A percentile compares a stretch with the other conserved stretches of the same genome.
phyloP scores from a whole-genome alignment of 2,797 vertebrate species.

The Melanotaenia nigrans region DNA sequence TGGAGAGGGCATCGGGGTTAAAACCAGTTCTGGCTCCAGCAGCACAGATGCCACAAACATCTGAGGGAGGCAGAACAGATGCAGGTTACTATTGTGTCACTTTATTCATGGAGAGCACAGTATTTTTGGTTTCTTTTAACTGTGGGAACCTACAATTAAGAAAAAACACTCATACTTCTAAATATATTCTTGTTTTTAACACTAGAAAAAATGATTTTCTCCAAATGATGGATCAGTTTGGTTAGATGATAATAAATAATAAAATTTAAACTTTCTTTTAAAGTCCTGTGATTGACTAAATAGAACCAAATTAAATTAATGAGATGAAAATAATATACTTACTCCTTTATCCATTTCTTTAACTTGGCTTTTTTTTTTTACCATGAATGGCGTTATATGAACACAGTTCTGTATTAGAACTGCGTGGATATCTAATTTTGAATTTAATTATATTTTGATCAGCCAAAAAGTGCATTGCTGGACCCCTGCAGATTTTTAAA shows the following conservation, averaged over 20 bases:
- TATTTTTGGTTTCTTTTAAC: slow-evolving; percentile 3
- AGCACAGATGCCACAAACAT: slow-evolving; percentile 94
- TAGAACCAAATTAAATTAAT: no score
- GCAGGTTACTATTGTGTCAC: slow-evolving; percentile 25
- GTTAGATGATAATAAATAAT: neutral
- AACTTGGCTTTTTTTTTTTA: no score
- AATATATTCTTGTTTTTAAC: neutral
- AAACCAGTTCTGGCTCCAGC: slow-evolving; percentile 91
- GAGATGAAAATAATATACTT: no score
- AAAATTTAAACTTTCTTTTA: neutral
- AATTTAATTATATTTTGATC: no score
- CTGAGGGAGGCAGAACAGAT: slow-evolving; percentile 74
- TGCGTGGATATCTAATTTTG: no score
- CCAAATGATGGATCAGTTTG: neutral
- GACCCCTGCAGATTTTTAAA: no score
- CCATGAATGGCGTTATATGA: no score
- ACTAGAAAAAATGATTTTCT: neutral
- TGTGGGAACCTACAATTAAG: neutral
- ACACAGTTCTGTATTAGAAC: no score
- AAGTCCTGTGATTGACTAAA: neutral
- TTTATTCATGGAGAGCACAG: neutral
- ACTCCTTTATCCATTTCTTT: no score
- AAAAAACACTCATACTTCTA: neutral
- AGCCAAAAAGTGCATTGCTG: no score
- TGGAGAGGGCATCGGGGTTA: slow-evolving; percentile 93